Evolutionary conservation across 1,140 invertebrate species (phyloP).

Genomic region (Magallana angulata): DNA sequence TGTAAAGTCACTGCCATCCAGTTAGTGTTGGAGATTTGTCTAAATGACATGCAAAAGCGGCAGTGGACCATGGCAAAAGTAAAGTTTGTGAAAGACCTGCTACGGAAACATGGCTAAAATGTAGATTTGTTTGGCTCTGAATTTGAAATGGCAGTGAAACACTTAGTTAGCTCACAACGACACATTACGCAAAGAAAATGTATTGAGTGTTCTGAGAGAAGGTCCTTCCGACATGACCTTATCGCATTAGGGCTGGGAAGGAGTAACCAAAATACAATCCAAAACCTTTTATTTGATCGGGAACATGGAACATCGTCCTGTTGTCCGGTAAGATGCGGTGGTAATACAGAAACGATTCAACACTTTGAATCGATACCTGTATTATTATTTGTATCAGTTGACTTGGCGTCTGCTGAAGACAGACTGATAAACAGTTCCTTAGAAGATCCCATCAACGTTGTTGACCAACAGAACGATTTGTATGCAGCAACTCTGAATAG

Average conservation of each 20-base stretch:
- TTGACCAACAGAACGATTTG: background rate
- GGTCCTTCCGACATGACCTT: background rate
- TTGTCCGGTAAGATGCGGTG: background rate
- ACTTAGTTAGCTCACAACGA: background rate
- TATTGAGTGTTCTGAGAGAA: background rate
- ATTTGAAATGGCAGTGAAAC: constrained; percentile 3
- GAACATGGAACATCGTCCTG: background rate
- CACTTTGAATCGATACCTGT: background rate
- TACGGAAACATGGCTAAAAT: background rate
- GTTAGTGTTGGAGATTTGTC: background rate
- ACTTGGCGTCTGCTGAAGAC: background rate
- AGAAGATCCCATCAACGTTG: background rate
- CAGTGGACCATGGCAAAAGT: background rate
- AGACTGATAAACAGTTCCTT: background rate
- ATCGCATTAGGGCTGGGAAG: background rate
- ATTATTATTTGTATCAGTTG: background rate
- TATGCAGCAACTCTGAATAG: constrained; percentile 12
- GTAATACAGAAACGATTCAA: background rate
- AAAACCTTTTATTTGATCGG: background rate
- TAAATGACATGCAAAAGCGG: background rate
- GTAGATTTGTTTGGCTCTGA: constrained; percentile 8
- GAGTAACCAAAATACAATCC: background rate
- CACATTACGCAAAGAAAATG: background rate
- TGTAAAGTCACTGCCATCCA: background rate
- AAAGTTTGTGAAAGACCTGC: background rate